Evolutionary conservation across 2,113 vertebrate genomes (phyloP), one percentile per base, ranked within the genome.

Genomic region (Centropristis striata): DNA sequence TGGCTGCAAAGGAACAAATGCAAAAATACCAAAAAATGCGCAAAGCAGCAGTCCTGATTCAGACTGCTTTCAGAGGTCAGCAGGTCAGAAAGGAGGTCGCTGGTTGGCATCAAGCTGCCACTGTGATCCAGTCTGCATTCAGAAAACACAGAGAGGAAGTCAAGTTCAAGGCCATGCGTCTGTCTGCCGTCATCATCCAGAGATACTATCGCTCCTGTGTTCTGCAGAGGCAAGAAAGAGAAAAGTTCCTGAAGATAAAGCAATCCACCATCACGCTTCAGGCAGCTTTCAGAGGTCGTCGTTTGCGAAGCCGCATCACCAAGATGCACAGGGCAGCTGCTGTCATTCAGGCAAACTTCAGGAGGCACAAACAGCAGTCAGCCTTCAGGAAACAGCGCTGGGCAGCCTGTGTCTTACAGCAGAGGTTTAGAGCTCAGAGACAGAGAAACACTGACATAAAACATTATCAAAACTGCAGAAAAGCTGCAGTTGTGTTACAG

Each of bases 341-440:
- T 5, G 5, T 94, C 36, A 96, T 98, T 85, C 97, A 98, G 63
- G 87, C 95, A 6, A 60, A 82, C 59, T 96, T 95, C 66, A 92
- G 89, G 77, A 94, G 93, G 88, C 41, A 92, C n/a, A 95, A 73
- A 21, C 91, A 95, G 44, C 94, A 78, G 23, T 66, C 37, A 0
- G 21, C 65, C 37, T 98, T 95, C 57, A 90, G 70, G 72, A 92
- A 73, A 27, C 49, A 95, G 15, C 42, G 79, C 59, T 87, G 91
- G 86, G 95, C 92, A 13, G 84, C 94, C 0, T 82, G 36, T 64
- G 70, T 8, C n/a, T 66, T 97, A 20, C 97, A 98, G 84, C 94
- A 86, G 41, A 93, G 92, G 80, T 96, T 94, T 75, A 90, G 94
- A 66, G 95, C 96, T 41, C 93, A 92, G 60, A 91, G 37, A 72